Conservation (phyloP, 2,888 invertebrate species). For the Drosophila pseudotalamancana region DNA sequence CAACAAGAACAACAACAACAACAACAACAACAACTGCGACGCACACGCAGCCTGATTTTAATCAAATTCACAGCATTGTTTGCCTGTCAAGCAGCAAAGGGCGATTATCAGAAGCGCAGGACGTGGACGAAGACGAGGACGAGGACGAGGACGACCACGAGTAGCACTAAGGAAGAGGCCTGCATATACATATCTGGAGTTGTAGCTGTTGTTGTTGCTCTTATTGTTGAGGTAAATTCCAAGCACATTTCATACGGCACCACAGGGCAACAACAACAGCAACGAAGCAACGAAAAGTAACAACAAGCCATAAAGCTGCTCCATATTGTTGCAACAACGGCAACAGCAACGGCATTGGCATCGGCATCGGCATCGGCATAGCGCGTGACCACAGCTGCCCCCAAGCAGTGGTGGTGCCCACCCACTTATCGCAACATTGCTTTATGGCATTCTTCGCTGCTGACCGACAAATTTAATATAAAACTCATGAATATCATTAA, state of each 20-base stretch:
- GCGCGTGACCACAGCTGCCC: constrained; percentile 70
- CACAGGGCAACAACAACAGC: constrained; percentile 44
- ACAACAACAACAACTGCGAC: constrained; percentile 44
- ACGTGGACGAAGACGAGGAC: constrained; percentile 37
- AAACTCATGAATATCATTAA: constrained; percentile 77
- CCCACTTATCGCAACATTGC: constrained; percentile 54
- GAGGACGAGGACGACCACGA: constrained; percentile 27
- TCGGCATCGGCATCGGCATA: constrained; percentile 45
- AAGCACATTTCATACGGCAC: constrained; percentile 77
- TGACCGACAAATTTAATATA: constrained; percentile 37
- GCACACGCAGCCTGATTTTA: constrained; percentile 78
- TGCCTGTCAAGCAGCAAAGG: constrained; percentile 76
- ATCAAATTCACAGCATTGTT: constrained; percentile 82
- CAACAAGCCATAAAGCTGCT: constrained; percentile 62
- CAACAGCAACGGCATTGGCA: constrained; percentile 29
- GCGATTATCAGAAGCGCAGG: constrained; percentile 78
- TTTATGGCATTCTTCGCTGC: constrained; percentile 46
- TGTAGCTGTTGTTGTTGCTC: constrained; percentile 37
- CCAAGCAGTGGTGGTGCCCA: constrained; percentile 55
- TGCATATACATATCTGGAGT: constrained; percentile 38
- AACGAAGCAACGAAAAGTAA: constrained; percentile 33
- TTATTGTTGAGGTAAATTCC: constrained; percentile 72
- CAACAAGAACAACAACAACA: constrained; percentile 32
- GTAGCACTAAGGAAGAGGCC: constrained; percentile 48
- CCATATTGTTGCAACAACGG: constrained; percentile 56